Base-by-base conservation (phyloP, 2,888 invertebrate genomes). In the Orthosia cruda region DNA sequence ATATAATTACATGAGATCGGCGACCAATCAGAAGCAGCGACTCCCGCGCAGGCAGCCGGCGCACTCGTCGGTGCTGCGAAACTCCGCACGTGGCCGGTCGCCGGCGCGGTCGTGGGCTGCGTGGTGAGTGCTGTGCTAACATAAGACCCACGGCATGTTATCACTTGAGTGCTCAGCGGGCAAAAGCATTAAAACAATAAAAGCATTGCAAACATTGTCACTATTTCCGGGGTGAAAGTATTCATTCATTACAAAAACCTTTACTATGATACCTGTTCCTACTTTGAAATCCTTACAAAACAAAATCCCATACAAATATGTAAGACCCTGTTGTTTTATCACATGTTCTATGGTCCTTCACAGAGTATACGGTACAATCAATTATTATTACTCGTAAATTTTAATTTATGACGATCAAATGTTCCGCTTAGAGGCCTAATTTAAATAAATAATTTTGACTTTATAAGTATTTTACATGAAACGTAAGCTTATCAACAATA, bases 1-100 rank as follows among this genome's bases (percentile, higher is more conserved):
- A 74, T 23, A 61, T 68, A 70, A 71, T 75, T 72, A 80, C 54
- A 59, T 71, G 66, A 69, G 76, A 74, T 68, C 72, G 47, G 58
- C 69, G 49, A 49, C 77, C 80, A 87, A 87, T 81, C 77, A 71
- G 54, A 61, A 71, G 71, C 81, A 32, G 16, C n/a, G 13, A 18
- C 49, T 45, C 55, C 32, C 12, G 40, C 57, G 40, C 54, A 18
- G n/a, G 11, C 40, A 12, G 0, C 23, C 23, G 4, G 49, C 69
- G n/a, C n/a, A 49, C 49, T n/a, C 59, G 40, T 40, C 40, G 40
- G 40, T 40, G 40, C 40, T 40, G 40, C 40, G 40, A 40, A 0
- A 7, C 0, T 0, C 40, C 40, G 40, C 40, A 40, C 40, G 40
- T 1, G 40, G 40, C 7, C 40, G 40, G 40, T 40, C 7, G 9